A percentile compares a stretch with the other conserved stretches of the same genome.
Conservation (phyloP, 2,113 vertebrate species). For the Chaetura pelagica region DNA sequence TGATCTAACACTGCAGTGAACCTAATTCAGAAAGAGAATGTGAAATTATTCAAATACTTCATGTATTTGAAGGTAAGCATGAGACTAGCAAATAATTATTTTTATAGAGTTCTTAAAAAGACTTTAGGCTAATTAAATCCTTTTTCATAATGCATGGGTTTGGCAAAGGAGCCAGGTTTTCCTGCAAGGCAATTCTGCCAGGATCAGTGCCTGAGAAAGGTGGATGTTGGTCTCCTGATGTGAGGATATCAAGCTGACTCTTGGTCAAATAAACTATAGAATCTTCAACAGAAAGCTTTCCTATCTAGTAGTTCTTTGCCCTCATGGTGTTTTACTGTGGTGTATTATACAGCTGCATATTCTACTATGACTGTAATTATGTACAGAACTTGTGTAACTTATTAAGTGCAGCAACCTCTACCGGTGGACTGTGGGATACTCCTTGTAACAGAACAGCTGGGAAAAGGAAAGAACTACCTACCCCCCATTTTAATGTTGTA, state of each 20-base stretch:
- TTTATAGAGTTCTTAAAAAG: slow-evolving; percentile 69
- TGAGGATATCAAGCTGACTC: not conserved
- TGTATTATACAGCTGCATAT: slow-evolving; percentile 1
- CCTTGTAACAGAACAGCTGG: slow-evolving; percentile 30
- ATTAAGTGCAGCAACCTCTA: slow-evolving; percentile 53
- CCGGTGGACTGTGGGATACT: not conserved
- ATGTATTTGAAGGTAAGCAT: slow-evolving; percentile 23
- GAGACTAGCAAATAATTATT: slow-evolving; percentile 69
- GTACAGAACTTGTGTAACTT: slow-evolving; percentile 88
- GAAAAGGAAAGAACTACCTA: slow-evolving; percentile 64
- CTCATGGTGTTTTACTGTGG: slow-evolving; percentile 2
- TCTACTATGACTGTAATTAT: slow-evolving; percentile 81
- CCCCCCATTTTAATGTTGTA: slow-evolving; percentile 63
- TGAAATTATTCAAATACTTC: slow-evolving; percentile 34
- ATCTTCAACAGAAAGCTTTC: not conserved
- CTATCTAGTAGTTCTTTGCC: not conserved
- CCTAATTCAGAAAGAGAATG: slow-evolving; percentile 44
- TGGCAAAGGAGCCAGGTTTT: slow-evolving; percentile 33
- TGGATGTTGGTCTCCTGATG: not conserved
- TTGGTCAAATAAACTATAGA: not conserved
- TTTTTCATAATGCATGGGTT: not conserved
- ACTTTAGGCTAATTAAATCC: not conserved
- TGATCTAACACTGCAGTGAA: slow-evolving; percentile 21
- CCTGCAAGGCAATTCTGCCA: slow-evolving; percentile 20
- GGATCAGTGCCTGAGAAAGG: slow-evolving; percentile 63